phyloP scores from a whole-genome alignment of 2,113 vertebrate species.

The Corythornis cristatus region DNA sequence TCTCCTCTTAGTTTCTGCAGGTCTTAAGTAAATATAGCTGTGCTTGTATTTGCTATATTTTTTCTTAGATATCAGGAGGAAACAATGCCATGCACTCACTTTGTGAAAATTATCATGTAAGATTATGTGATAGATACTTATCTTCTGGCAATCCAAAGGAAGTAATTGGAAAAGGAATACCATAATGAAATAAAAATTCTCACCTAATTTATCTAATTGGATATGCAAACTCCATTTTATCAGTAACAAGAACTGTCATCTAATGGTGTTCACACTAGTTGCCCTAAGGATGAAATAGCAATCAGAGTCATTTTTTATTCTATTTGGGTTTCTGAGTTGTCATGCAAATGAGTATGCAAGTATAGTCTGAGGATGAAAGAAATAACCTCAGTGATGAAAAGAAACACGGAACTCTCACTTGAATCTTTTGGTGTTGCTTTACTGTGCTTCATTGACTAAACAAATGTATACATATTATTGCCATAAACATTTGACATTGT shows the following conservation, averaged over 20 bases:
- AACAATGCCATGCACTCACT: not conserved
- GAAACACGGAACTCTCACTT: constrained; percentile 15
- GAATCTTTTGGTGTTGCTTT: not conserved
- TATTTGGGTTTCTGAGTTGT: not conserved
- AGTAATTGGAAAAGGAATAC: not conserved
- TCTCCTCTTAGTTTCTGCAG: not conserved
- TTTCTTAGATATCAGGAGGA: not conserved
- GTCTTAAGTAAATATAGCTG: not conserved
- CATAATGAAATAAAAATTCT: not conserved
- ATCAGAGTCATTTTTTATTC: not conserved
- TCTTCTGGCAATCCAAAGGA: not conserved
- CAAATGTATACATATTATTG: not conserved
- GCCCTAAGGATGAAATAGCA: not conserved
- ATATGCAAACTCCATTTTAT: not conserved
- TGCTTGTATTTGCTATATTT: not conserved
- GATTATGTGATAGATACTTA: not conserved
- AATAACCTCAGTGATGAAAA: not conserved
- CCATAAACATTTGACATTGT: not conserved
- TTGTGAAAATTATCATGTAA: not conserved
- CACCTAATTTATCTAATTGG: not conserved
- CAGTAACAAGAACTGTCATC: not conserved
- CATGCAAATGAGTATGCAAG: constrained; percentile 5
- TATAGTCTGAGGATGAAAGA: not conserved
- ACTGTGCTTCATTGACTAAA: not conserved
- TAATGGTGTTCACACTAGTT: not conserved